phyloP scores from a whole-genome alignment of 2,797 vertebrate species.

The Sardinella longiceps region DNA sequence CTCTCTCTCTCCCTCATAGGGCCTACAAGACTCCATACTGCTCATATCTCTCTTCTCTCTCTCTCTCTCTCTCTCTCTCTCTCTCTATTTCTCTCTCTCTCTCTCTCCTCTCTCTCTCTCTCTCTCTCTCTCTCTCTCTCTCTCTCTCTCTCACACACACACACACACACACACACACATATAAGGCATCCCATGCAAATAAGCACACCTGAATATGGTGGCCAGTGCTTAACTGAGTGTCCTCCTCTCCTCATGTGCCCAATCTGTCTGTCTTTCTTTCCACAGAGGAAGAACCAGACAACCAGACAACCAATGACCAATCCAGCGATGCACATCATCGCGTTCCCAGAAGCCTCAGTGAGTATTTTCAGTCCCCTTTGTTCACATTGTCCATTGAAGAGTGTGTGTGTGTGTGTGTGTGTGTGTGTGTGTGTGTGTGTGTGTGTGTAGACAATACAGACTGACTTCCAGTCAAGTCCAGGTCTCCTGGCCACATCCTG shows the following conservation, averaged over 20 bases:
- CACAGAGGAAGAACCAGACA: slow-evolving; percentile 59
- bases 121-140: not conserved
- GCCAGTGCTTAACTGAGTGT: not conserved
- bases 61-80: too few species aligned
- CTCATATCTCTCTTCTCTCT: not conserved
- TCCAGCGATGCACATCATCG: slow-evolving; percentile 62
- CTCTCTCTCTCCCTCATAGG: not conserved
- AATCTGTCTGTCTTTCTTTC: not conserved
- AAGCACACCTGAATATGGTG: not conserved
- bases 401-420: not conserved
- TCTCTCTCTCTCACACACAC: too few species aligned
- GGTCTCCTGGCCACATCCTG: not conserved
- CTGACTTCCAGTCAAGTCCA: not conserved
- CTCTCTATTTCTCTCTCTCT: too few species aligned
- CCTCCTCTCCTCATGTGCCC: not conserved
- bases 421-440: not conserved
- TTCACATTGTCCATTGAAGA: slow-evolving; percentile 27
- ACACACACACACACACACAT: too few species aligned
- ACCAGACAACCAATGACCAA: slow-evolving; percentile 61
- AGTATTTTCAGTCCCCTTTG: slow-evolving; percentile 47
- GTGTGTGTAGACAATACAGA: not conserved
- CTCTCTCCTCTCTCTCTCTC: too few species aligned
- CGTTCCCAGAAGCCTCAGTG: slow-evolving; percentile 72
- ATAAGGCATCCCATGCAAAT: not conserved
- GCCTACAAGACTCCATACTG: too few species aligned